These are phyloP conservation scores for Cephus rjabovi DNA, from an alignment of 2,888 invertebrate species.

Conservation along the genomic window DNA sequence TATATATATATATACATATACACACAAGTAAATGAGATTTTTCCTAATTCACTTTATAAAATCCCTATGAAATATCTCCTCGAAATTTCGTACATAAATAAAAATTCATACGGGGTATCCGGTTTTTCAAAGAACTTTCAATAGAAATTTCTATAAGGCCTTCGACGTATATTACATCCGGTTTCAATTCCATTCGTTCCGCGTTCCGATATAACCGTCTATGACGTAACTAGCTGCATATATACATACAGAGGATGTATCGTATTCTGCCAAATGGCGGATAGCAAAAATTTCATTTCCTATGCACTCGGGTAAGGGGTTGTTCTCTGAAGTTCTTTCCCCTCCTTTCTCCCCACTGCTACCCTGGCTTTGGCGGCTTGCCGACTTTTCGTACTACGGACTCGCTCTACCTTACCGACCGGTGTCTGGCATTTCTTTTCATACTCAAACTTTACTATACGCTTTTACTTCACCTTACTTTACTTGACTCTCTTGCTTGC, in stretches of 20 bases:
- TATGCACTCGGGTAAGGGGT: not conserved
- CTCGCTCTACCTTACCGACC: not conserved
- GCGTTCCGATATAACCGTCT: not conserved
- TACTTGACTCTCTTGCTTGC: not conserved
- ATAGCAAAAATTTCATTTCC: not conserved
- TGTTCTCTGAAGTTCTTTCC: not conserved
- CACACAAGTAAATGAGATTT: not conserved
- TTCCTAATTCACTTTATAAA: not conserved
- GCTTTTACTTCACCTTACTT: too few relatives aligned
- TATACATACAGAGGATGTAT: not conserved
- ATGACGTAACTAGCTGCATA: not conserved
- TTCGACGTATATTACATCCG: not conserved
- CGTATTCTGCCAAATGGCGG: not conserved
- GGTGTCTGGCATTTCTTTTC: not conserved
- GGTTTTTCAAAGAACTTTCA: not conserved
- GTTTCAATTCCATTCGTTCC: not conserved
- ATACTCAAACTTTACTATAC: not conserved
- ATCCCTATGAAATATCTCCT: not conserved
- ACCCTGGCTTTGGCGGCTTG: not conserved
- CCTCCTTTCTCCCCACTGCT: rapidly evolving
- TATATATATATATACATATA: too few relatives aligned
- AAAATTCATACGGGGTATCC: not conserved
- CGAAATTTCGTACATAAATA: not conserved
- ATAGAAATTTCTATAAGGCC: not conserved
- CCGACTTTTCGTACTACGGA: not conserved